Evolutionary conservation across 2,888 invertebrate genomes (phyloP).

Genomic region (Ptilodon capucinus): DNA sequence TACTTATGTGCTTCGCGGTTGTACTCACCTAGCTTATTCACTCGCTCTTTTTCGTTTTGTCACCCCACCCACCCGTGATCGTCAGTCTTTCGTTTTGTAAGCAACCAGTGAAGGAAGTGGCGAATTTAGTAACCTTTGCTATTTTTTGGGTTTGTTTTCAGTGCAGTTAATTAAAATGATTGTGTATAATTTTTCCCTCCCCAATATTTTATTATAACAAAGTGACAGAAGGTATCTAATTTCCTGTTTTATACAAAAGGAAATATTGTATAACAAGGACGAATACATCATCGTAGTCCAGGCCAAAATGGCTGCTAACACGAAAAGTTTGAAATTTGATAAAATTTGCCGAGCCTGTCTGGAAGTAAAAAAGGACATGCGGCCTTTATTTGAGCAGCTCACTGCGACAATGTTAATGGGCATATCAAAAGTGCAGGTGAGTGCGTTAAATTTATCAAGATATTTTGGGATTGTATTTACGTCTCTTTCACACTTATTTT

Average conservation of each 20-base stretch:
- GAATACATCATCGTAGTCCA: conserved; percentile 60
- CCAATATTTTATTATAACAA: neutral
- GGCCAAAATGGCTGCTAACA: conserved; percentile 73
- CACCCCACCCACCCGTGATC: conserved; percentile 54
- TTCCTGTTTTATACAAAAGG: conserved; percentile 10
- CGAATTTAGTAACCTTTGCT: conserved; percentile 21
- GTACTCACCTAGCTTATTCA: conserved; percentile 26
- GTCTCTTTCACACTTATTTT: conserved; percentile 63
- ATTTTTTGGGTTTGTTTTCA: neutral
- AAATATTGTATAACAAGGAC: conserved; percentile 61
- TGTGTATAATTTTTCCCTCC: neutral
- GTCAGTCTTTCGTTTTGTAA: conserved; percentile 55
- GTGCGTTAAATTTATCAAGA: conserved; percentile 34
- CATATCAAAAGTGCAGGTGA: conserved; percentile 84
- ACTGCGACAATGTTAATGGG: conserved; percentile 86
- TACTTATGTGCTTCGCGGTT: conserved; percentile 11
- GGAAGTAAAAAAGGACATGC: conserved; percentile 85
- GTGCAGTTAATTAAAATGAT: neutral
- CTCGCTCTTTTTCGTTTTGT: conserved; percentile 47
- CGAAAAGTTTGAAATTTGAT: conserved; percentile 74
- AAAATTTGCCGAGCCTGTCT: conserved; percentile 86
- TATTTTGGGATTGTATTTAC: conserved; percentile 68
- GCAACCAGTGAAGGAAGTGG: conserved; percentile 32
- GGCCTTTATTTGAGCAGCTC: conserved; percentile 84
- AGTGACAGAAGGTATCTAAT: neutral